A percentile compares a stretch with the other conserved stretches of the same genome.
These are phyloP conservation scores for Andricus curvator DNA, from an alignment of 2,888 invertebrate species.

Conservation along the genomic window DNA sequence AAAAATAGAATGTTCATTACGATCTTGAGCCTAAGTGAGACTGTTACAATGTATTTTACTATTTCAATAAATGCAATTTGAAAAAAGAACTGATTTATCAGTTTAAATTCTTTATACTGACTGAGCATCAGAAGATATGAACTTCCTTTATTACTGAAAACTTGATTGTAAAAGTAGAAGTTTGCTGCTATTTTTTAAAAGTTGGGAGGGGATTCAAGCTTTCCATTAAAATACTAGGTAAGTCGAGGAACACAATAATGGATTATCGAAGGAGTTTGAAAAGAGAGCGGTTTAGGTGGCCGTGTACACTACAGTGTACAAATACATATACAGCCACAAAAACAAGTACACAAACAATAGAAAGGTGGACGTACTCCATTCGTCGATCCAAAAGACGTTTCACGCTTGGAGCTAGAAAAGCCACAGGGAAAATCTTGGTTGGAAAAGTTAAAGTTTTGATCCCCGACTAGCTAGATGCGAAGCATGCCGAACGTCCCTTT, in stretches of 20 bases:
- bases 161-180: neutral
- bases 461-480: slow-evolving; percentile 21
- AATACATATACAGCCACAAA: neutral
- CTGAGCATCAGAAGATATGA: neutral
- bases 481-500: slow-evolving; percentile 22
- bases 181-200: neutral
- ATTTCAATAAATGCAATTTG: no score
- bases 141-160: neutral
- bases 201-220: neutral
- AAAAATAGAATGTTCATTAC: no score
- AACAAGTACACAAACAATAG: slow-evolving; percentile 18
- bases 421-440: slow-evolving; percentile 36
- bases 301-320: neutral
- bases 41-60: no score
- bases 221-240: neutral
- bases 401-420: slow-evolving; percentile 28
- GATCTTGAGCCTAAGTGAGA: no score
- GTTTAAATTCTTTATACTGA: no score
- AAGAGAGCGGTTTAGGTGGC: slow-evolving; percentile 5
- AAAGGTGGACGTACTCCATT: slow-evolving; percentile 14
- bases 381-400: slow-evolving; percentile 28
- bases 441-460: slow-evolving; percentile 40
- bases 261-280: slow-evolving; percentile 23
- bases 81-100: neutral
- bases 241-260: neutral